Percentiles rank a stretch among this genome's conserved stretches.
Conservation (phyloP, 2,113 vertebrate species). For the Xenotilapia caudafasciata region DNA sequence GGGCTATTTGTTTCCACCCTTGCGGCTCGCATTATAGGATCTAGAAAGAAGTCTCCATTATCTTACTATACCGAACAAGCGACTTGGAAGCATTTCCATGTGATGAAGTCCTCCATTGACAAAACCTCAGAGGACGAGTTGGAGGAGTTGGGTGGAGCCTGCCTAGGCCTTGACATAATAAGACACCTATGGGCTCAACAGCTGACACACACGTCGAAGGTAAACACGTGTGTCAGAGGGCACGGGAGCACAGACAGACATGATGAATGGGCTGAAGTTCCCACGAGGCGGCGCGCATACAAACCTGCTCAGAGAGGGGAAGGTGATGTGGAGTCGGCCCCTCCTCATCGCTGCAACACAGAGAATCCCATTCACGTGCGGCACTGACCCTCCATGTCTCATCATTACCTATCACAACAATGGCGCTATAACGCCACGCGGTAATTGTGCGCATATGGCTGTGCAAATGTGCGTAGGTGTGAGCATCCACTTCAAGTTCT, state of each 20-base stretch:
- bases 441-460: neutral
- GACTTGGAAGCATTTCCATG: constrained; percentile 7
- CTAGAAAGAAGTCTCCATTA: neutral
- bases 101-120: constrained; percentile 59
- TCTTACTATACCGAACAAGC: neutral
- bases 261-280: constrained; percentile 69
- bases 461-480: neutral
- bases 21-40: neutral
- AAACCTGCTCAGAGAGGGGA: constrained; percentile 37
- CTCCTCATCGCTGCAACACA: constrained; percentile 49
- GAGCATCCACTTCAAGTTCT: neutral
- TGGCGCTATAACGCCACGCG: constrained; percentile 22
- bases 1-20: neutral
- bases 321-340: constrained; percentile 60
- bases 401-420: constrained; percentile 63
- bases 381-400: constrained; percentile 20
- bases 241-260: constrained; percentile 65
- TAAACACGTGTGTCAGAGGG: constrained; percentile 71
- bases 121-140: constrained; percentile 40
- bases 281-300: constrained; percentile 57
- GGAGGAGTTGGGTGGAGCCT: constrained; percentile 40
- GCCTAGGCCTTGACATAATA: constrained; percentile 55
- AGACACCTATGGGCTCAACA: constrained; percentile 45
- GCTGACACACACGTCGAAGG: constrained; percentile 62
- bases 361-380: constrained; percentile 59